phyloP scores from a whole-genome alignment of 2,888 invertebrate species.

The Eupithecia subfuscata region DNA sequence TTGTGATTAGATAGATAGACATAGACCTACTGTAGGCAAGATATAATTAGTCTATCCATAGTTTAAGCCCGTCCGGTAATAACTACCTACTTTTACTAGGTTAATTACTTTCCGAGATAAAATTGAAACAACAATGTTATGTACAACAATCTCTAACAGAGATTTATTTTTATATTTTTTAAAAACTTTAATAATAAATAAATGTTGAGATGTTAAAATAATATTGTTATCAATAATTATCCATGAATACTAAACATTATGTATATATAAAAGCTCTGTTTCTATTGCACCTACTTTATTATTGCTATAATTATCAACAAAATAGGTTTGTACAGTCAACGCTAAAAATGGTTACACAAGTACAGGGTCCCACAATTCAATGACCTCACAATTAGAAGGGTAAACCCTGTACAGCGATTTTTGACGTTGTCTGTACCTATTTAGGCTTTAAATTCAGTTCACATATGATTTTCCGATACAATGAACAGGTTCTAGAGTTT shows the following conservation, averaged over 20 bases:
- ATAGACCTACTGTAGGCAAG: no score
- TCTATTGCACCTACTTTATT: conserved; percentile 29
- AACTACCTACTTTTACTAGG: background rate
- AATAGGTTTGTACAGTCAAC: conserved; percentile 6
- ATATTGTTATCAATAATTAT: conserved; percentile 50
- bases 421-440: conserved; percentile 22
- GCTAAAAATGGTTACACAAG: background rate
- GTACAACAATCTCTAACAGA: conserved; percentile 61
- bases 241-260: conserved; percentile 55
- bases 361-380: background rate
- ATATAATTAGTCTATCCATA: no score
- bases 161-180: conserved; percentile 61
- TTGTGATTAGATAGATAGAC: no score
- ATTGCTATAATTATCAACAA: conserved; percentile 36
- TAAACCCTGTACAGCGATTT: background rate
- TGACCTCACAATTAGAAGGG: background rate
- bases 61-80: no score
- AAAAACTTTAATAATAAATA: conserved; percentile 62
- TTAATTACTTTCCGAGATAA: background rate
- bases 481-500: conserved; percentile 40
- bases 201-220: conserved; percentile 47
- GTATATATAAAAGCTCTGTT: conserved; percentile 59
- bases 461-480: conserved; percentile 45
- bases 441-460: conserved; percentile 41
- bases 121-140: conserved; percentile 65